Evolutionary conservation across 1,140 invertebrate genomes (phyloP), one percentile per base, ranked within the genome.

Genomic region (Ctenoplectra terminalis): DNA sequence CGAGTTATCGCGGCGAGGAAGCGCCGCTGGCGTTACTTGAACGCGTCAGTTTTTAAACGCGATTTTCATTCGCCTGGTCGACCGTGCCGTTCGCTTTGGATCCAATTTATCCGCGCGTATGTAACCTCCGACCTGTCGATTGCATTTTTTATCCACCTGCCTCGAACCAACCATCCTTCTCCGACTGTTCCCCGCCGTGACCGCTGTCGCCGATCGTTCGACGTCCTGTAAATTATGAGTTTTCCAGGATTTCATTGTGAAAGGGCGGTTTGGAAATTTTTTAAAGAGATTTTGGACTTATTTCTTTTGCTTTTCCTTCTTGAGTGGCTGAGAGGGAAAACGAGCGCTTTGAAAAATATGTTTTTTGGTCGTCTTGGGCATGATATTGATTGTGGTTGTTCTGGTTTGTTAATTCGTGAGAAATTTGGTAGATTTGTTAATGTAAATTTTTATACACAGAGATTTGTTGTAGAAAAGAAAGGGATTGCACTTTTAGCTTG

Each of bases 1-100:
- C 67, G 71, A 77, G 86, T 87, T 87, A 87, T 87, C 75, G 82
- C 46, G 56, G 23, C n/a, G 61, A 58, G 87, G 82, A 83, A 67
- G 17, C 58, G 56, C 63, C 52, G 43, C 67, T 76, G 84, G 84
- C 86, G 67, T 79, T 87, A 81, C 86, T 76, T 86, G 79, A 86
- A 85, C 56, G 73, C 29, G 79, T 81, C 52, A 52, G 48, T 82
- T 86, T 86, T 86, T 85, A 74, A 84, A 86, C 83, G 60, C 60
- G 67, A 86, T 82, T 71, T 70, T 54, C 83, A 74, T 86, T 85
- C 72, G 58, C 31, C 67, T 34, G 60, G 20, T 37, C 50, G 37
- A 37, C 34, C 54, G 43, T 20, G 26, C 26, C 54, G 31, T n/a
- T 31, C 46, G 48, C 34, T 52, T 74, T 64, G 23, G 9, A 29